These are phyloP conservation scores for Gavia stellata DNA, from an alignment of 2,113 vertebrate genomes.

Conservation along the genomic window DNA sequence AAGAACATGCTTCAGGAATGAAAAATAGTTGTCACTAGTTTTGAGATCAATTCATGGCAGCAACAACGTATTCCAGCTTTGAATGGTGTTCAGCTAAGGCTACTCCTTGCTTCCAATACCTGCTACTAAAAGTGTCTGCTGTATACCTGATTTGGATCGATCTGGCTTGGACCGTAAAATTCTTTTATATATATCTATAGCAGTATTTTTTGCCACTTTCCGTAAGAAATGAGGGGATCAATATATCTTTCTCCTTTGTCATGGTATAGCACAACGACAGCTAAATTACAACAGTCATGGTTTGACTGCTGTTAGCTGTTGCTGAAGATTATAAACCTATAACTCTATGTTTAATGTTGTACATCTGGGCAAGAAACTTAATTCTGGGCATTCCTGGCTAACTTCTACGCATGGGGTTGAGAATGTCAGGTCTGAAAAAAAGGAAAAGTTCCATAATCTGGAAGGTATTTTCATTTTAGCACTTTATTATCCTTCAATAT, in stretches of 20 bases:
- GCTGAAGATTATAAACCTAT: background rate
- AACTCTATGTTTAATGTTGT: background rate
- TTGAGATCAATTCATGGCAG: background rate
- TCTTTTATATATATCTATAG: background rate
- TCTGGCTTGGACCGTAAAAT: background rate
- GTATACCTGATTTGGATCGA: background rate
- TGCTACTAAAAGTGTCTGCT: background rate
- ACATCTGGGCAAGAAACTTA: background rate
- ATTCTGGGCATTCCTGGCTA: background rate
- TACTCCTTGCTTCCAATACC: background rate
- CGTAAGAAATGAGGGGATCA: background rate
- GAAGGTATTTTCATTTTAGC: background rate
- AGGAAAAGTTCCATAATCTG: background rate
- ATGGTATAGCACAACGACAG: background rate
- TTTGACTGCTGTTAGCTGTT: background rate
- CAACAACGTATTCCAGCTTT: background rate
- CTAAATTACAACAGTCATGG: background rate
- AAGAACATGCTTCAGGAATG: background rate
- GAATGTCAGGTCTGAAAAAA: background rate
- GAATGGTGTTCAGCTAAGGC: background rate
- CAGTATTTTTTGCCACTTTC: background rate
- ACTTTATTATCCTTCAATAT: background rate
- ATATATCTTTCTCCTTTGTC: background rate
- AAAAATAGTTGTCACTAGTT: background rate
- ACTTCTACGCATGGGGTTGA: background rate